Conservation (phyloP, 2,888 invertebrate species). For the Toxonevra muliebris region DNA sequence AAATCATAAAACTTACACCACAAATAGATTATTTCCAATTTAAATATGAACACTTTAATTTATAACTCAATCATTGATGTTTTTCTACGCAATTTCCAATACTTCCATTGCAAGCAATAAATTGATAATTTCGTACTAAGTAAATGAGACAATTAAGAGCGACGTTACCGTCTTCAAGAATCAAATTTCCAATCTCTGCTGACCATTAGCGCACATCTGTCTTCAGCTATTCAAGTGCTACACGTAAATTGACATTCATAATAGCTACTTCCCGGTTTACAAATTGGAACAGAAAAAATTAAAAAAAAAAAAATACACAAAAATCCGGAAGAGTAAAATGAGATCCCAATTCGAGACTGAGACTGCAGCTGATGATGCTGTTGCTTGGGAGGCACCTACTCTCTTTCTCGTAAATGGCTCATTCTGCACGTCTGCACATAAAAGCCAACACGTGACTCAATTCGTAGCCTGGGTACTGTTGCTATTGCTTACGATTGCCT, state of each 20-base stretch:
- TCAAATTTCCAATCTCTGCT: neutral
- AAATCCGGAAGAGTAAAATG: conserved; percentile 12
- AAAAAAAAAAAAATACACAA: conserved; percentile 11
- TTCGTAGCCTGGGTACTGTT: conserved; percentile 26
- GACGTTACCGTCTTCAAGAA: conserved; percentile 14
- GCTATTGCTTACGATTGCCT: neutral
- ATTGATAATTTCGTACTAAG: conserved; percentile 31
- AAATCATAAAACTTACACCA: too few species aligned
- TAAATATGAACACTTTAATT: neutral
- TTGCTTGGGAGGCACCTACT: neutral
- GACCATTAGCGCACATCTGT: too few species aligned
- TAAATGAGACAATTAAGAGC: conserved; percentile 31
- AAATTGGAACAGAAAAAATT: conserved; percentile 14
- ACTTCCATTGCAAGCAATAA: conserved; percentile 14
- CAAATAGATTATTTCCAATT: neutral
- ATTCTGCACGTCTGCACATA: conserved; percentile 62
- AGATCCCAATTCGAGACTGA: neutral
- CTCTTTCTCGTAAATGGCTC: conserved; percentile 44
- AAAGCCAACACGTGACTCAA: conserved; percentile 62
- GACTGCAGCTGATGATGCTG: neutral
- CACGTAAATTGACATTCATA: conserved; percentile 41
- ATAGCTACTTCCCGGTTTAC: conserved; percentile 43
- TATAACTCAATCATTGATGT: too few species aligned
- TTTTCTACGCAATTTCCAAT: neutral
- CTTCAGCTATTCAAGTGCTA: neutral